phyloP scores from a whole-genome alignment of 1,140 invertebrate genomes.

The Argopecten irradians region DNA sequence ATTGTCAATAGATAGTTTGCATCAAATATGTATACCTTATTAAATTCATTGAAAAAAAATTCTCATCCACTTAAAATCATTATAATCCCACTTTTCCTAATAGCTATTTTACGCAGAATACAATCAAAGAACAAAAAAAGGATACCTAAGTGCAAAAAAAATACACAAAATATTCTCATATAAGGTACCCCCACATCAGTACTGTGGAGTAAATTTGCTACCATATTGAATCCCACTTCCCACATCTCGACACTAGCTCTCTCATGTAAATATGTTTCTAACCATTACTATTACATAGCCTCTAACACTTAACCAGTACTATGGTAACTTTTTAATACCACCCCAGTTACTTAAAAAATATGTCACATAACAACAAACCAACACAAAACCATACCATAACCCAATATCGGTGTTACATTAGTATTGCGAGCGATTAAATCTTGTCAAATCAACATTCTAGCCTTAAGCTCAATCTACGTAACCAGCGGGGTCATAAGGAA shows the following conservation, averaged over 20 bases:
- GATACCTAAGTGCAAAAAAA: background rate
- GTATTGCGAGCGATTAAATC: background rate
- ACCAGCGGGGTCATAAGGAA: too few relatives aligned
- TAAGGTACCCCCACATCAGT: background rate
- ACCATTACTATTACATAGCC: background rate
- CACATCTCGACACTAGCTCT: background rate
- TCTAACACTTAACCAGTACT: conserved; percentile 1
- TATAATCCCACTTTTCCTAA: background rate
- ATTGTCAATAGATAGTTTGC: background rate
- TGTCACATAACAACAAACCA: conserved; percentile 2
- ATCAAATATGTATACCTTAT: background rate
- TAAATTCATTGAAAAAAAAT: background rate
- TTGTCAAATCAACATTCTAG: too few relatives aligned
- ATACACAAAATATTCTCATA: background rate
- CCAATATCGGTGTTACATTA: background rate
- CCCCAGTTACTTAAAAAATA: background rate
- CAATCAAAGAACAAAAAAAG: background rate
- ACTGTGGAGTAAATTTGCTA: background rate
- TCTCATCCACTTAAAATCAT: conserved; percentile 6
- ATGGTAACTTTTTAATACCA: too few relatives aligned
- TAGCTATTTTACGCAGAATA: background rate
- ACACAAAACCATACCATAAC: conserved; percentile 22
- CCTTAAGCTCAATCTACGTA: too few relatives aligned
- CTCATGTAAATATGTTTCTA: background rate
- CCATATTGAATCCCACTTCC: background rate